Conservation (phyloP, 53 echinoderm and acorn worm species). For the Echinarachnius parma region DNA sequence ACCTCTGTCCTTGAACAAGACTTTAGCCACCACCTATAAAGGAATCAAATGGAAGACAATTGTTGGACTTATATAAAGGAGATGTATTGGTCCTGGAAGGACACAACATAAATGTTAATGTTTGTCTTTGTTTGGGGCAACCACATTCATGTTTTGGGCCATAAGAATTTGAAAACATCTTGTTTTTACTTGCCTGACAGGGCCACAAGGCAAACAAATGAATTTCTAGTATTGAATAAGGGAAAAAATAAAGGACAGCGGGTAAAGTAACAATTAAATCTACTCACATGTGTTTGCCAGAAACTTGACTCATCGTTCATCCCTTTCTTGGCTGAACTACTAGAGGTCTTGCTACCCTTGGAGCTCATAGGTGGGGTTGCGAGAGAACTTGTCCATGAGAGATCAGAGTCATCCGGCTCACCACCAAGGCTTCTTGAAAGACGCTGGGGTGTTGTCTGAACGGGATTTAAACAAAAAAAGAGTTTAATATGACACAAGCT, state of each 20-base stretch:
- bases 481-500: background rate
- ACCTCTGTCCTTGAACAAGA: slow-evolving; percentile 15
- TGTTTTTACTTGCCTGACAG: too few species aligned
- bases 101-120: too few species aligned
- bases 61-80: too few species aligned
- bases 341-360: slow-evolving; percentile 34
- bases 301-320: background rate
- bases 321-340: slow-evolving; percentile 5
- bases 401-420: slow-evolving; percentile 71
- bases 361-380: slow-evolving; percentile 73
- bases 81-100: too few species aligned
- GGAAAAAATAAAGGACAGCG: too few species aligned
- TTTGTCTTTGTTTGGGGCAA: too few species aligned
- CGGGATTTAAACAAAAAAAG: background rate
- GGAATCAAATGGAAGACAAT: background rate
- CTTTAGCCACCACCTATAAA: slow-evolving; percentile 35
- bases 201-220: too few species aligned
- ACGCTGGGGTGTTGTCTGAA: slow-evolving; percentile 75
- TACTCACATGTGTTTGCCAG: slow-evolving; percentile 44
- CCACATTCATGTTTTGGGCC: too few species aligned
- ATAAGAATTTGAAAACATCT: too few species aligned
- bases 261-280: too few species aligned
- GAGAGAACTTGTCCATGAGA: slow-evolving; percentile 96
- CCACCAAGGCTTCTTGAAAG: slow-evolving; percentile 84
- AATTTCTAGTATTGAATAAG: too few species aligned